phyloP scores from a whole-genome alignment of 1,140 invertebrate genomes.

The Drosophila funebris region DNA sequence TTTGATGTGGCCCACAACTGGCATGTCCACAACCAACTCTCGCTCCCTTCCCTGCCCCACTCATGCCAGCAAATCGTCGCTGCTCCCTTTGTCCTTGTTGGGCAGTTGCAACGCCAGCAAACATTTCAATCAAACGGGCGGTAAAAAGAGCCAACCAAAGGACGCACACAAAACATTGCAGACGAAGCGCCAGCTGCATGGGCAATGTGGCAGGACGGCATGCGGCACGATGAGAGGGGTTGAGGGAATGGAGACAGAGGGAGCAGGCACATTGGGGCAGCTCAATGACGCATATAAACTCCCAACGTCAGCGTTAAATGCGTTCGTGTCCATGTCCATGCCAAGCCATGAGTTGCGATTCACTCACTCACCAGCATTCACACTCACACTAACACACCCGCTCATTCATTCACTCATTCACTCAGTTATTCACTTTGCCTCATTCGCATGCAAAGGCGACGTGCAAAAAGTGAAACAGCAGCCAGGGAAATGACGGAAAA shows the following conservation, averaged over 20 bases:
- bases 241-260: background rate
- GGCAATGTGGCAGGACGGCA: background rate
- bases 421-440: conserved; percentile 28
- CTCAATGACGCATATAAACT: conserved; percentile 74
- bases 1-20: conserved; percentile 42
- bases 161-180: conserved; percentile 6
- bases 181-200: background rate
- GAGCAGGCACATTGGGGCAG: background rate
- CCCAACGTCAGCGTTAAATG: conserved; percentile 74
- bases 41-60: background rate
- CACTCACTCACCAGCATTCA: conserved; percentile 40
- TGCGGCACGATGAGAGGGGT: background rate
- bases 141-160: conserved; percentile 41
- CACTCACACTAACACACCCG: background rate
- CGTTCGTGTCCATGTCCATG: conserved; percentile 67
- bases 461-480: conserved; percentile 49
- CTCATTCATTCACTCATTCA: conserved; percentile 42
- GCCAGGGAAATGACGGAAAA: conserved; percentile 27
- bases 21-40: background rate
- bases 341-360: conserved; percentile 53
- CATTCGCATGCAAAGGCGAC: conserved; percentile 61
- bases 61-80: background rate
- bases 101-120: conserved; percentile 56
- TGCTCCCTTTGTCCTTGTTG: background rate
- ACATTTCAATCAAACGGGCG: conserved; percentile 75